These are phyloP conservation scores for Caprella mutica DNA, from an alignment of 2,888 invertebrate genomes.

Conservation along the genomic window DNA sequence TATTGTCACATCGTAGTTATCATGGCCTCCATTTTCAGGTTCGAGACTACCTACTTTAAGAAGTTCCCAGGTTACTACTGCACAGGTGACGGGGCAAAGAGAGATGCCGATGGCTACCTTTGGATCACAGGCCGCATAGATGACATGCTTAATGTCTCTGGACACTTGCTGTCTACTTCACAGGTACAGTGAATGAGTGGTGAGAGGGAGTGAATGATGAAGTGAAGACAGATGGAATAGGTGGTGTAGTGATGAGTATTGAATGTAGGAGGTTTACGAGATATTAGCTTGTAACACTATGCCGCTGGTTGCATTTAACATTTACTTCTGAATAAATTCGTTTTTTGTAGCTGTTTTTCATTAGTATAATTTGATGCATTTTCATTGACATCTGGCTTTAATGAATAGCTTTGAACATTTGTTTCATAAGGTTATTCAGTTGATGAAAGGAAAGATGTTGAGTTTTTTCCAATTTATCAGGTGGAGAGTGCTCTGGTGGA, in stretches of 20 bases:
- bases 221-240: too few relatives aligned
- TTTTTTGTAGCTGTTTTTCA: too few relatives aligned
- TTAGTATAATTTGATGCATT: background rate
- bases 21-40: too few relatives aligned
- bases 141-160: conserved; percentile 97
- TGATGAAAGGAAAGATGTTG: background rate
- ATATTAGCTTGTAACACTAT: too few relatives aligned
- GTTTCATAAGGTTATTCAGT: background rate
- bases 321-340: too few relatives aligned
- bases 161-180: conserved; percentile 93
- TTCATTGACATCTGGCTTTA: background rate
- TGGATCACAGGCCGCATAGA: conserved; percentile 96
- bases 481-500: conserved; percentile 47
- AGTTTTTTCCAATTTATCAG: conserved; percentile 37
- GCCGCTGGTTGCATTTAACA: too few relatives aligned
- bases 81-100: conserved; percentile 87
- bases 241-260: too few relatives aligned
- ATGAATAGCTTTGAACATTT: background rate
- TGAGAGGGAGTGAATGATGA: too few relatives aligned
- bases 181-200: too few relatives aligned
- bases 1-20: too few relatives aligned
- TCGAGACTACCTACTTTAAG: conserved; percentile 83
- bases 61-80: conserved; percentile 95
- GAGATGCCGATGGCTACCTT: conserved; percentile 86
- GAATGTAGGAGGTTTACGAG: too few relatives aligned